phyloP scores from a whole-genome alignment of 2,113 vertebrate species.

The Turdus rufiventris region DNA sequence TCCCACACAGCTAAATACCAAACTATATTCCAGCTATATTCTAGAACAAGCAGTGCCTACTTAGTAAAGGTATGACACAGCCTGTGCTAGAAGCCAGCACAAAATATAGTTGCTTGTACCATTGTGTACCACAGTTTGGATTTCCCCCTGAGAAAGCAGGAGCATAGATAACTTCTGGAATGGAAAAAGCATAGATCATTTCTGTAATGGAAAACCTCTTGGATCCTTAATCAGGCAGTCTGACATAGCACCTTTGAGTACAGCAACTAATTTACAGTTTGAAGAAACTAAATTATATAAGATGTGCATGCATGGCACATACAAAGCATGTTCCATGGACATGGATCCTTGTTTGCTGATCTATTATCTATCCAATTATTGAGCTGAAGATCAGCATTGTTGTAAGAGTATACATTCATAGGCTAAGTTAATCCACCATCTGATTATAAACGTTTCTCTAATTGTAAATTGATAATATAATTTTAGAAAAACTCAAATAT shows the following conservation, averaged over 20 bases:
- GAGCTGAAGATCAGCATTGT: background rate
- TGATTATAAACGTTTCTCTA: background rate
- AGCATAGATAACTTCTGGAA: background rate
- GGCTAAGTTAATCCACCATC: background rate
- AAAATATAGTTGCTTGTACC: background rate
- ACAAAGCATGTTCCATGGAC: background rate
- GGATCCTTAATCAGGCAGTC: background rate
- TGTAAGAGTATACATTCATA: background rate
- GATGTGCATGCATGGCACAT: background rate
- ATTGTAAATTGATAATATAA: background rate
- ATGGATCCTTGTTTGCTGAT: background rate
- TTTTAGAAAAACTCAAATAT: slow-evolving; percentile 22
- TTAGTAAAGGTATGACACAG: background rate
- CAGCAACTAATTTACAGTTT: background rate
- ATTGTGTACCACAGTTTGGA: background rate
- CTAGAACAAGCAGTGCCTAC: background rate
- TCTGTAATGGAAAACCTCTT: background rate
- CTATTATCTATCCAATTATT: background rate
- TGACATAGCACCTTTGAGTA: background rate
- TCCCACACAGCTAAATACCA: background rate
- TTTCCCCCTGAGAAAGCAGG: background rate
- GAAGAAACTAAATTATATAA: background rate
- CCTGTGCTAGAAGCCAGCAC: background rate
- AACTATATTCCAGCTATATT: background rate
- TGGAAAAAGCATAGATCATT: background rate